Evolutionary conservation across 1,140 invertebrate genomes (phyloP).

Genomic region (Zaprionus inermis): DNA sequence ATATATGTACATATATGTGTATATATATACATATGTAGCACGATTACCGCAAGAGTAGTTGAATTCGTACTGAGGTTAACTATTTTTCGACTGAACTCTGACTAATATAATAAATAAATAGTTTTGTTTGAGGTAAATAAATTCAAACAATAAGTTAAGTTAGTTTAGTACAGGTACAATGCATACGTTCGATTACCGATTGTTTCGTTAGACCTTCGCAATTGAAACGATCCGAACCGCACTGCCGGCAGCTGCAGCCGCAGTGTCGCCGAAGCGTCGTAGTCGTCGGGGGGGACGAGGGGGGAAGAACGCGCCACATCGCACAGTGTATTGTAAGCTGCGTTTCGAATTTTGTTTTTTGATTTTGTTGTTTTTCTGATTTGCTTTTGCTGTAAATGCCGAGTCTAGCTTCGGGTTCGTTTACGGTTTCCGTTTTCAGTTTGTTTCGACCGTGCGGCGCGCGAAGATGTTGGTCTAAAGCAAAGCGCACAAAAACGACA

Average conservation of each 20-base stretch:
- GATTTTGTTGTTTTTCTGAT: not conserved
- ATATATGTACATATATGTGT: no score
- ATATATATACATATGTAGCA: no score
- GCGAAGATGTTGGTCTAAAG: conserved; percentile 55
- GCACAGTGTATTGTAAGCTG: conserved; percentile 38
- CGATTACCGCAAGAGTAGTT: no score
- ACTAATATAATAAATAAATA: no score
- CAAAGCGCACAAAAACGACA: conserved; percentile 13
- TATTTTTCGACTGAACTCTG: no score
- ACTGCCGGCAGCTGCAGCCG: conserved; percentile 6
- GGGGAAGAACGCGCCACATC: not conserved
- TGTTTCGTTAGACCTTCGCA: conserved; percentile 12
- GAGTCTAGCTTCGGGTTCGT: conserved; percentile 35
- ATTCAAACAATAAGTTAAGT: not conserved
- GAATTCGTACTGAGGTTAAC: no score
- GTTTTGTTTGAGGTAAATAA: not conserved
- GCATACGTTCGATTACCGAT: not conserved
- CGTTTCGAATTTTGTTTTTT: conserved; percentile 21
- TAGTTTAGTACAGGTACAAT: not conserved
- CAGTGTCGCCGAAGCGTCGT: not conserved
- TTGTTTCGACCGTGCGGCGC: conserved; percentile 61
- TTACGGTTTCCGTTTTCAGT: conserved; percentile 59
- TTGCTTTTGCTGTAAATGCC: conserved; percentile 42
- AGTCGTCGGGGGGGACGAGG: not conserved
- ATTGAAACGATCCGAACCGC: not conserved